phyloP scores from a whole-genome alignment of 2,797 vertebrate genomes.

The Microcaecilia unicolor region DNA sequence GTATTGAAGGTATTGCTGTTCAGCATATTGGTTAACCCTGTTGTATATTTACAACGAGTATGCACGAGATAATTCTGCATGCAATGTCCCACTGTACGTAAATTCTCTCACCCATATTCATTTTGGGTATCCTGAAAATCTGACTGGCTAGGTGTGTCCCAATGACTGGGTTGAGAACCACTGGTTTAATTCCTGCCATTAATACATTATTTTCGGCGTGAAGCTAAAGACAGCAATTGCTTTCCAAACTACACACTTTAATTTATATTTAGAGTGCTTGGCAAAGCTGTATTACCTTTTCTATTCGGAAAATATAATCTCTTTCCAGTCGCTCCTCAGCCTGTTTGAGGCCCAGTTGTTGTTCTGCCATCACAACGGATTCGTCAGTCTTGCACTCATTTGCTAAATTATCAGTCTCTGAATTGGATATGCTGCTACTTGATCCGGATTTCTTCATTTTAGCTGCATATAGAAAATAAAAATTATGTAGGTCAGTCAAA shows the following conservation, averaged over 20 bases:
- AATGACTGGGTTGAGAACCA: too few relatives aligned
- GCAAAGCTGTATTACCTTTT: conserved; percentile 80
- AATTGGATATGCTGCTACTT: conserved; percentile 49
- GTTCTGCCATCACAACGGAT: conserved; percentile 68
- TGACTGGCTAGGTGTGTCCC: too few relatives aligned
- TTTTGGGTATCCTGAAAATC: too few relatives aligned
- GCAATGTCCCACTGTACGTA: too few relatives aligned
- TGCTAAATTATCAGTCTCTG: conserved; percentile 54
- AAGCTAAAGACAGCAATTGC: neutral
- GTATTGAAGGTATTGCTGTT: too few relatives aligned
- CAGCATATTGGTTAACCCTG: too few relatives aligned
- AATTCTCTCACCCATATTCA: too few relatives aligned
- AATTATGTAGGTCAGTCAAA: too few relatives aligned
- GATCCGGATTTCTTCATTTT: conserved; percentile 52
- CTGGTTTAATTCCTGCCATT: too few relatives aligned
- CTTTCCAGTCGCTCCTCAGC: conserved; percentile 90
- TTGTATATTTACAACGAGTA: too few relatives aligned
- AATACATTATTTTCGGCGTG: neutral
- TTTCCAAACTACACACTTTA: neutral
- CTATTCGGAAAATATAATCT: conserved; percentile 88
- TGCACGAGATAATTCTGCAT: too few relatives aligned
- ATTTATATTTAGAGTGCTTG: neutral
- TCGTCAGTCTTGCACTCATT: conserved; percentile 56
- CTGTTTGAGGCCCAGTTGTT: conserved; percentile 91
- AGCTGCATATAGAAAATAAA: conserved; percentile 51